A percentile compares a stretch with the other conserved stretches of the same genome.
These are phyloP conservation scores for Tolmerus cingulatus DNA, from an alignment of 2,888 invertebrate species.

Conservation along the genomic window DNA sequence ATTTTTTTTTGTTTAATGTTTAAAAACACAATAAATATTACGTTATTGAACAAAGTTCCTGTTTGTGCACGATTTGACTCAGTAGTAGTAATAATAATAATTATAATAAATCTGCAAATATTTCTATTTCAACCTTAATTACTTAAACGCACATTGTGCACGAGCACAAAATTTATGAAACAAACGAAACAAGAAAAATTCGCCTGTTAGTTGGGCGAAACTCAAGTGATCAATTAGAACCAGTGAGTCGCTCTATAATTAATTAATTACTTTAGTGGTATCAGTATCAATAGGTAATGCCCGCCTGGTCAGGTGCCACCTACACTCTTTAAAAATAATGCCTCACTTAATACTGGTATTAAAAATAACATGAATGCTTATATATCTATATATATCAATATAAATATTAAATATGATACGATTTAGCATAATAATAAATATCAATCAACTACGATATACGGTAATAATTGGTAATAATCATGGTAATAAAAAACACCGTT, in stretches of 20 bases:
- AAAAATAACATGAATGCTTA: slow-evolving; percentile 47
- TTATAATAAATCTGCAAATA: not conserved
- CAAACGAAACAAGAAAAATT: not conserved
- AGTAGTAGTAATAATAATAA: not conserved
- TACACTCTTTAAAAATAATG: slow-evolving; percentile 26
- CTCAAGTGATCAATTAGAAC: not conserved
- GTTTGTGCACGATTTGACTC: slow-evolving; percentile 37
- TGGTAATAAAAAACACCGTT: slow-evolving; percentile 43
- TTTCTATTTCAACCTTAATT: not conserved
- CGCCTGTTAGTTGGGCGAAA: not conserved
- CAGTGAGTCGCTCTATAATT: not conserved
- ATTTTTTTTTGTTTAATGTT: not conserved
- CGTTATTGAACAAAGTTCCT: slow-evolving; percentile 35
- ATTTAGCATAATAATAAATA: slow-evolving; percentile 43
- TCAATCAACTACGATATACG: slow-evolving; percentile 47
- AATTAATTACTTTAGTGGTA: not conserved
- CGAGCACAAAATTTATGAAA: not conserved
- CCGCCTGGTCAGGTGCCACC: slow-evolving; percentile 4
- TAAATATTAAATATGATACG: slow-evolving; percentile 43
- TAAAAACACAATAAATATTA: slow-evolving; percentile 22
- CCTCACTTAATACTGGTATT: slow-evolving; percentile 45
- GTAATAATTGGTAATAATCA: slow-evolving; percentile 40
- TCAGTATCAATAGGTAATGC: not conserved
- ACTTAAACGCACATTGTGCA: not conserved
- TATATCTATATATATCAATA: slow-evolving; percentile 42